These are phyloP conservation scores for Myotis planiceps DNA, from an alignment of 2,797 vertebrate species.

Conservation along the genomic window DNA sequence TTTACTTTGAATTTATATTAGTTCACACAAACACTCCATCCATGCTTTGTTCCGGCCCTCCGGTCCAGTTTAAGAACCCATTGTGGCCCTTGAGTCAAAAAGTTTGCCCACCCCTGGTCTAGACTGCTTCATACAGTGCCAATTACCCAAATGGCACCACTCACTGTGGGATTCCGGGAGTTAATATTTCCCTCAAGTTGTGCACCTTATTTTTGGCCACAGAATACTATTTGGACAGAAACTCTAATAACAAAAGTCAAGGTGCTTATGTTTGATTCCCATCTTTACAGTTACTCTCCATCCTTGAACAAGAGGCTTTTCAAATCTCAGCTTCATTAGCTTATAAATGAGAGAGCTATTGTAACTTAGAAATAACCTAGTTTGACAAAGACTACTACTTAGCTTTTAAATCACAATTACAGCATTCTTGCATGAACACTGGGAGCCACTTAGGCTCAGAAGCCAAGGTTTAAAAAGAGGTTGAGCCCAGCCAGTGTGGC, in stretches of 20 bases:
- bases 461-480: slow-evolving; percentile 15
- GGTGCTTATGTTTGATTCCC: not conserved
- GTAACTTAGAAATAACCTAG: slow-evolving; percentile 44
- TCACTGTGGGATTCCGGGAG: not conserved
- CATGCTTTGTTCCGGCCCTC: too few species aligned
- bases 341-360: slow-evolving; percentile 41
- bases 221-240: not conserved
- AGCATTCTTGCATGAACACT: not conserved
- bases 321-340: not conserved
- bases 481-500: not conserved
- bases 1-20: too few species aligned
- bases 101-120: too few species aligned
- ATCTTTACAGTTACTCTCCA: not conserved
- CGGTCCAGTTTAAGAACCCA: too few species aligned
- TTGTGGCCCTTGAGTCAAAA: too few species aligned
- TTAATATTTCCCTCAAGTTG: not conserved
- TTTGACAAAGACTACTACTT: slow-evolving; percentile 24
- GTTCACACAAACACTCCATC: too few species aligned
- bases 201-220: not conserved
- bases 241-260: not conserved
- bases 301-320: not conserved
- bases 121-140: not conserved
- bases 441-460: not conserved
- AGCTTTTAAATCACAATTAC: slow-evolving; percentile 44
- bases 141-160: not conserved